Evolutionary conservation across 2,113 vertebrate species (phyloP), one percentile per base, ranked within the genome.

Genomic region (Ochotona curzoniae): DNA sequence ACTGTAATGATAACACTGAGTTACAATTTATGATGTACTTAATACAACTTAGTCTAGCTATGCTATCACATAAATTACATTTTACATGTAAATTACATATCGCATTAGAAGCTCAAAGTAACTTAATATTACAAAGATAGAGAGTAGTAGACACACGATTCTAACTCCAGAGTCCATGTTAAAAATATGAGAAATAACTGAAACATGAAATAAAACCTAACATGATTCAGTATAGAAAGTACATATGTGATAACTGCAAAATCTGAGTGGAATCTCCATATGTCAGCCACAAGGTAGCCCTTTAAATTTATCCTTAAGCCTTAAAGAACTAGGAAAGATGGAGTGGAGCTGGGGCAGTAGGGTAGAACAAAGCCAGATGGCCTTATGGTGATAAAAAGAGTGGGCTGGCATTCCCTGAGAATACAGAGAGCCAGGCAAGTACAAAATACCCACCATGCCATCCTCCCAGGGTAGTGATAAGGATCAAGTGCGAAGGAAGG

Each of bases 201-300:
- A 49, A 38, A 74, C 63, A 90, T 38, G 30, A 90, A 75, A 63
- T 71, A 67, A 15, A 83, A 82, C 9, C 25, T n/a, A n/a, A 61
- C 10, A 47, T 21, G 10, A 79, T 74, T 91, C 7, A 57, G 1
- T 74, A 5, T 64, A 76, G 10, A 82, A 71, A 87, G 21, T 84
- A 69, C 76, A 88, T 57, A 90, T 7, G 9, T 57, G 14, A 73
- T 66, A 79, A 28, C 5, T 83, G 26, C 83, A 78, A 94, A 93
- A 85, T 63, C 8, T 81, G 12, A 13, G 81, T 47, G 8, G 14
- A 64, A 73, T 67, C 57, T 88, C n/a, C 20, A 61, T 57, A 26
- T 78, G 25, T 73, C 5, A 57, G 12, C 30, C 38, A 93, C 10
- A 64, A 74, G 32, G 7, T 75, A 1, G 80, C 84, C n/a, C 35